Conservation (phyloP, 2,797 vertebrate genomes). For the Hirundo rustica region DNA sequence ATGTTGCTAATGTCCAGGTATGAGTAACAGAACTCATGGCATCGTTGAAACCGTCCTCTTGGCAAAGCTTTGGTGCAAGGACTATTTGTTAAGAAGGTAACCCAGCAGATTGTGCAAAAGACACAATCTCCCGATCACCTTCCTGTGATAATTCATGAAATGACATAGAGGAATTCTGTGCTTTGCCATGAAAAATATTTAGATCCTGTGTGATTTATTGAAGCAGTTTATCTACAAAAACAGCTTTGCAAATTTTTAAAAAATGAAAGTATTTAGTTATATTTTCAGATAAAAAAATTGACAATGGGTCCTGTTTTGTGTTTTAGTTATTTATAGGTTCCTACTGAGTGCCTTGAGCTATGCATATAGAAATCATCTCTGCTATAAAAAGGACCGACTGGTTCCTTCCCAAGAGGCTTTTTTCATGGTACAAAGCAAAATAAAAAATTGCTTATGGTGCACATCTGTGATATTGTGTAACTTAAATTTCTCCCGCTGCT, state of each 20-base stretch:
- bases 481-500: slow-evolving; percentile 13
- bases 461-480: slow-evolving; percentile 31
- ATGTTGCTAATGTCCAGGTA: neutral
- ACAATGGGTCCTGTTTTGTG: neutral
- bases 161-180: neutral
- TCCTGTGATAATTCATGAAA: neutral
- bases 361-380: slow-evolving; percentile 8
- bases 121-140: neutral
- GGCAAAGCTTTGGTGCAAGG: neutral
- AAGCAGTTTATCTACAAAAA: neutral
- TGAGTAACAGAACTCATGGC: neutral
- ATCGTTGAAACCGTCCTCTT: neutral
- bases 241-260: neutral
- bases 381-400: neutral
- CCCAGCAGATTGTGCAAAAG: neutral
- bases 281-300: slow-evolving; percentile 26
- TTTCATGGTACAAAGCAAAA: neutral
- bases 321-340: slow-evolving; percentile 47
- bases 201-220: neutral
- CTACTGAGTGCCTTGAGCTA: neutral
- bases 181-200: neutral
- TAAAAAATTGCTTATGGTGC: neutral
- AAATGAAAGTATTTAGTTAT: neutral
- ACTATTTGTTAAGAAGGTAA: neutral
- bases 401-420: neutral